Evolutionary conservation across 2,888 invertebrate genomes (phyloP), one percentile per base, ranked within the genome.

Genomic region (Ornithoptera priamus): DNA sequence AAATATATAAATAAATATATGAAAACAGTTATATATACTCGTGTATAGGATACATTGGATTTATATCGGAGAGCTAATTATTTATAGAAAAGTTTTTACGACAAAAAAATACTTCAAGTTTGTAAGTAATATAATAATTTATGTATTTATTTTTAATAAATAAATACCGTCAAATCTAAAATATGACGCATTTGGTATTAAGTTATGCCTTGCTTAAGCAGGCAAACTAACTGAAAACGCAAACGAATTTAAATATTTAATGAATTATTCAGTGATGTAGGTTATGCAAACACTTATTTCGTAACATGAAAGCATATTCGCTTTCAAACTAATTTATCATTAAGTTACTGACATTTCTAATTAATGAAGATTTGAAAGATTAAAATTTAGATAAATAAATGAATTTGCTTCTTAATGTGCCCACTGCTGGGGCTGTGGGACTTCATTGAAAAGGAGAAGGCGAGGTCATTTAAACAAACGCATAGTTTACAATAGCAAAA

Each of bases 181-280:
- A 53, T 50, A 17, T 50, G 17, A 15, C 50, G 15, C 50, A 18
- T 50, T 50, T 50, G 50, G 2, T 50, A 17, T 50, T 50, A 53
- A 53, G n/a, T 53, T 53, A 53, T n/a, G 53, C 1, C 18, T 53
- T 53, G 53, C 53, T 7, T 12, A 53, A 53, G n/a, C 18, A 53
- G 53, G 22, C 22, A 22, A 22, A 22, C 22, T 22, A 22, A 22
- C 1, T 22, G 22, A 0, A 22, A 22, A 22, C 22, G 22, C 1
- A 22, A 22, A 22, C 22, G 0, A 22, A 22, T 17, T 4, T 46
- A 46, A 46, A 53, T 53, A 53, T 20, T 30, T 64, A 20, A 64
- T 64, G n/a, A 64, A 56, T 64, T 53, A 63, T 63, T 63, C 50
- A 50, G 24, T 53, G n/a, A 53, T n/a, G 50, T 12, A 22, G 18